These are phyloP conservation scores for Ptyas mucosa DNA, from an alignment of 2,113 vertebrate species.

Conservation along the genomic window DNA sequence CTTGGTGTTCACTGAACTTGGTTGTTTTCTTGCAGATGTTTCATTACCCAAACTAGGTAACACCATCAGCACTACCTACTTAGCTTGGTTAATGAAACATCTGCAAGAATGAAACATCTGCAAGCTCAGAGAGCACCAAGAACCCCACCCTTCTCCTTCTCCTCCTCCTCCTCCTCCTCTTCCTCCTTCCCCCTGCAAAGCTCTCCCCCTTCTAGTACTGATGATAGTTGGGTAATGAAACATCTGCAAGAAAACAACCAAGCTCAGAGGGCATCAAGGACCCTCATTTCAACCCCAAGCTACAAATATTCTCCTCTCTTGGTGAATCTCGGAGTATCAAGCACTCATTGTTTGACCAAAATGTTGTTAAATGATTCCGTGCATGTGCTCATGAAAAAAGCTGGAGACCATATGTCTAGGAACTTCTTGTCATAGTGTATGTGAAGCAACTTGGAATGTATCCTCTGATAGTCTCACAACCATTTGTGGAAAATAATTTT, in stretches of 20 bases:
- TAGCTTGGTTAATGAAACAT: not conserved
- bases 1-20: not conserved
- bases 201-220: no score
- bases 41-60: not conserved
- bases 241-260: not conserved
- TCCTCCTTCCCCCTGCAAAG: no score
- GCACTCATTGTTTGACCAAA: not conserved
- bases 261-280: not conserved
- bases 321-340: not conserved
- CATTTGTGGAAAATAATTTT: not conserved
- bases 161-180: no score
- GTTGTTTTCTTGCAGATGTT: not conserved
- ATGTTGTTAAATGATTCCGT: not conserved
- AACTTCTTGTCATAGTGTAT: not conserved
- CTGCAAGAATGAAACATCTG: not conserved
- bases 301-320: not conserved
- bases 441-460: not conserved
- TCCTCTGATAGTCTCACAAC: no score
- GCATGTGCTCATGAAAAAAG: not conserved
- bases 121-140: not conserved
- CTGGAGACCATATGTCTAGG: not conserved
- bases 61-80: not conserved
- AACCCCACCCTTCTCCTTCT: no score
- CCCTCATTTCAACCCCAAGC: no score
- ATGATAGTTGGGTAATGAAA: not conserved